Conservation (phyloP, 2,113 vertebrate species). For the Gavia stellata region DNA sequence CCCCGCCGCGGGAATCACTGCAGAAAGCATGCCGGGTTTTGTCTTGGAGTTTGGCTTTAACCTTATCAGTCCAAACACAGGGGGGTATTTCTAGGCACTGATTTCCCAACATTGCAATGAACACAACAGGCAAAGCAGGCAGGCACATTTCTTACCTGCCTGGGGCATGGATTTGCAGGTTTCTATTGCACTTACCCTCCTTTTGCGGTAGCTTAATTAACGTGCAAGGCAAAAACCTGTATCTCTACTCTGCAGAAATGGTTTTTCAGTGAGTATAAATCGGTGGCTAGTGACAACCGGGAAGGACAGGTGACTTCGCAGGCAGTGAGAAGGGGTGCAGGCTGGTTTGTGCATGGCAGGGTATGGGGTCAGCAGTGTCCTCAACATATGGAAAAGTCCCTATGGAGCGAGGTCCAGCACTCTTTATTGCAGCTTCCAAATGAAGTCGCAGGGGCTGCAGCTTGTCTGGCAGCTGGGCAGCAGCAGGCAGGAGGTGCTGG, state of each 20-base stretch:
- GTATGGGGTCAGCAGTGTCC: not conserved
- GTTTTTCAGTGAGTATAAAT: not conserved
- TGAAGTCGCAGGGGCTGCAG: not conserved
- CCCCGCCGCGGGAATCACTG: not conserved
- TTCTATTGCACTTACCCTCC: not conserved
- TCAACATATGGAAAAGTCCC: not conserved
- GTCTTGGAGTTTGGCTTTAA: not conserved
- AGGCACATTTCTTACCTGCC: not conserved
- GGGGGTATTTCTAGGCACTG: not conserved
- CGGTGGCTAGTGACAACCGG: rapidly evolving
- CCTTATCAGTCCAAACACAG: not conserved
- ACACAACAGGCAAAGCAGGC: not conserved
- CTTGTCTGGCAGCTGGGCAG: not conserved
- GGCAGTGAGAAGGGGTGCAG: rapidly evolving
- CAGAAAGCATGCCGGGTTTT: not conserved
- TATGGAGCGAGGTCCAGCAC: not conserved
- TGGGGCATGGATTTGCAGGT: too few species aligned
- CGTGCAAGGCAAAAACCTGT: not conserved
- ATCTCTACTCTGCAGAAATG: not conserved
- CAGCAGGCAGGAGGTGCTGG: not conserved
- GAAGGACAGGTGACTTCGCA: not conserved
- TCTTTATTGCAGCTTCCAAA: not conserved
- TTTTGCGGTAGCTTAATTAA: not conserved
- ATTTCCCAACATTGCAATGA: not conserved
- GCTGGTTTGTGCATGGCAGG: rapidly evolving